Base-by-base conservation (phyloP, 2,797 vertebrate species). In the Melanotaenia pygmaea region DNA sequence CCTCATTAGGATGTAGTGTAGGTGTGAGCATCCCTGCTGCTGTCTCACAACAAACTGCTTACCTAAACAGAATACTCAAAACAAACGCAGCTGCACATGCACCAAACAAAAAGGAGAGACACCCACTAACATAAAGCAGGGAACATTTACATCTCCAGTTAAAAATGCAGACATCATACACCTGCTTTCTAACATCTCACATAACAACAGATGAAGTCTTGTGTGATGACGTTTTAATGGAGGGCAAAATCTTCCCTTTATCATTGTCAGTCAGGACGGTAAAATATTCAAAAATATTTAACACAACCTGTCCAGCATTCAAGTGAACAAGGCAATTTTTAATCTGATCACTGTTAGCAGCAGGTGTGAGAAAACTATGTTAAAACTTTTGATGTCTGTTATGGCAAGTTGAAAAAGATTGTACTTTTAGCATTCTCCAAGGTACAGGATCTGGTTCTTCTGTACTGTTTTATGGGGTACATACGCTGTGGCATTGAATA, bases 1-100 rank as follows among this genome's bases (percentile, higher is more conserved):
- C 89, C 90, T 93, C 88, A 91, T 92, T 91, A 93, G 86, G 84
- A 83, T 84, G 79, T 81, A 64, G 89, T 88, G 87, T 88, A 90
- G 91, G 91, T 92, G 92, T 91, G 87, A 89, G 84, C 74, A 86
- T 87, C 89, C 84, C 86, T 84, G 77, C 80, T 83, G 83, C 85
- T 82, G 86, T 85, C 82, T 91, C 80, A 68, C 67, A 75, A 76
- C 77, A 88, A 90, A 91, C 64, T 91, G 88, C 90, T 92, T 86
- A 92, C 82, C 83, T 92, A 86, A 45, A 73, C 89, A 90, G 62
- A 90, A 90, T 61, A 67, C 78, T 67, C 70, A 62, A 64, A 74
- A 66, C 70, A 22, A 45, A 65, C 32, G 66, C 35, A 64, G 70
- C 76, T 66, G 64, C 64, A 64, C 18, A 80, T 12, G 54, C 38